phyloP scores from a whole-genome alignment of 2,113 vertebrate genomes.

The Notechis scutatus region DNA sequence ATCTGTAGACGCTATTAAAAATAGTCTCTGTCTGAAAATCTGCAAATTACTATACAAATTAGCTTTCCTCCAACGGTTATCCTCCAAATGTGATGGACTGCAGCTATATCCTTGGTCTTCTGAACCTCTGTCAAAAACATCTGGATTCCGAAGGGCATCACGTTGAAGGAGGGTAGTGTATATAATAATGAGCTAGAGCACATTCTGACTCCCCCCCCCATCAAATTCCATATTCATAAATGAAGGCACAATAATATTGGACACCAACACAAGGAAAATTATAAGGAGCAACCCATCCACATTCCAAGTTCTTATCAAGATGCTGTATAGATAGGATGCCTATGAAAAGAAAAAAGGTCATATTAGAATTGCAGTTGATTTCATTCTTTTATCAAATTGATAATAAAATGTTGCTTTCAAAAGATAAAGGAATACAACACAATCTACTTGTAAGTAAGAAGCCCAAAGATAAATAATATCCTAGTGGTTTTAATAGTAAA shows the following conservation, averaged over 20 bases:
- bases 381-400: neutral
- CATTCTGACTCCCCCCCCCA: neutral
- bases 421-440: neutral
- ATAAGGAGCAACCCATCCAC: neutral
- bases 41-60: neutral
- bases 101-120: neutral
- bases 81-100: neutral
- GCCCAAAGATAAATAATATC: conserved; percentile 16
- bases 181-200: neutral
- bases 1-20: neutral
- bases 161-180: neutral
- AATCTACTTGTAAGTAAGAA: conserved; percentile 7
- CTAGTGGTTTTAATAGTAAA: conserved; percentile 9
- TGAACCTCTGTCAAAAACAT: neutral
- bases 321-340: neutral
- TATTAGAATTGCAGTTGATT: neutral
- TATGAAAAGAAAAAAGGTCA: neutral
- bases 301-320: neutral
- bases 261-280: neutral
- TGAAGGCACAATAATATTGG: neutral
- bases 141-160: neutral
- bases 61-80: neutral
- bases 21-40: neutral
- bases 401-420: neutral
- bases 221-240: neutral